A percentile compares a stretch with the other conserved stretches of the same genome.
phyloP scores from a whole-genome alignment of 2,888 invertebrate genomes.

The Drosophila peninsularis region DNA sequence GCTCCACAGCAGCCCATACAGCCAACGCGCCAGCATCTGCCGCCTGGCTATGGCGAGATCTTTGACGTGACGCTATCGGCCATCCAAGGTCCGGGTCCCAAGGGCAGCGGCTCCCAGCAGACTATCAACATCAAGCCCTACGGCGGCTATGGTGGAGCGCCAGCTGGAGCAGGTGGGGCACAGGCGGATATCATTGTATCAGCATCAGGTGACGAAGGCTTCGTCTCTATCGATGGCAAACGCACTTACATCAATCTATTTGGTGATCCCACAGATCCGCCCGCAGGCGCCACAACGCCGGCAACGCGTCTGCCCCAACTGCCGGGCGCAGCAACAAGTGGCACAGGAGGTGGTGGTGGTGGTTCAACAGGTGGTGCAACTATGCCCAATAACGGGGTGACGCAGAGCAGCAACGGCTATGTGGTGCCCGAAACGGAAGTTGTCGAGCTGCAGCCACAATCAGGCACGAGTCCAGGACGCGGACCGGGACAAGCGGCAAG shows the following conservation, averaged over 20 bases:
- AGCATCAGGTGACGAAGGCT: slow-evolving; percentile 92
- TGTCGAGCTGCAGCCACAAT: slow-evolving; percentile 81
- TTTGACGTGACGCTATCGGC: slow-evolving; percentile 95
- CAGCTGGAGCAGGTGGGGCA: slow-evolving; percentile 20
- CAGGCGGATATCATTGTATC: slow-evolving; percentile 91
- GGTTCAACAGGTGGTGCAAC: slow-evolving; percentile 40
- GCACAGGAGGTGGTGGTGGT: slow-evolving; percentile 15
- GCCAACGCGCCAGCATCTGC: slow-evolving; percentile 84
- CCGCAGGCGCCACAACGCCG: slow-evolving; percentile 81
- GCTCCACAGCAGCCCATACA: slow-evolving; percentile 83
- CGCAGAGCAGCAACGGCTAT: slow-evolving; percentile 87
- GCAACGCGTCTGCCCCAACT: slow-evolving; percentile 82
- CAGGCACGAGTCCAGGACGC: slow-evolving; percentile 85
- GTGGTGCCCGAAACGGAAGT: slow-evolving; percentile 87
- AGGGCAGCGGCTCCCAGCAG: slow-evolving; percentile 83
- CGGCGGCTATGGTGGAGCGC: slow-evolving; percentile 79
- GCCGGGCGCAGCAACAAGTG: slow-evolving; percentile 62
- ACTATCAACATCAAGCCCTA: slow-evolving; percentile 85
- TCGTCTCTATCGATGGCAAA: slow-evolving; percentile 96
- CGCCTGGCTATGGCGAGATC: slow-evolving; percentile 90
- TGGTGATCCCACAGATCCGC: slow-evolving; percentile 86
- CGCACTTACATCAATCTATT: slow-evolving; percentile 94
- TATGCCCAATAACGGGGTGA: slow-evolving; percentile 56
- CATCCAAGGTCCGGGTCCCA: slow-evolving; percentile 91
- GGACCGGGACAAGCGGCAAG: slow-evolving; percentile 5